Percentiles rank a stretch among this genome's conserved stretches.
phyloP scores from a whole-genome alignment of 2,797 vertebrate species.

The Chelidonichthys spinosus region DNA sequence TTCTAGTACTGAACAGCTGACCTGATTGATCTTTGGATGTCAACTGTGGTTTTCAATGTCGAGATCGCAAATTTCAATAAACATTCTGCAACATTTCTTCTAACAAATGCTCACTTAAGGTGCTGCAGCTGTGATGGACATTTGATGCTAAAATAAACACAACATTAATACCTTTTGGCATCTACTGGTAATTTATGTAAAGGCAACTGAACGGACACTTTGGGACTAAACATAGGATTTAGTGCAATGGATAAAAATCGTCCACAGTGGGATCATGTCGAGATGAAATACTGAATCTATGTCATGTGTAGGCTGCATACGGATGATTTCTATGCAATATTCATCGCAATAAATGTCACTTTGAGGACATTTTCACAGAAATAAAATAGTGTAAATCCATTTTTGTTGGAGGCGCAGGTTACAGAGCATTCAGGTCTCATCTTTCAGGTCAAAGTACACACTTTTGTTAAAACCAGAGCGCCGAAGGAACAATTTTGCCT shows the following conservation, averaged over 20 bases:
- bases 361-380: neutral
- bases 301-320: conserved; percentile 29
- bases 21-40: neutral
- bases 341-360: conserved; percentile 15
- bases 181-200: neutral
- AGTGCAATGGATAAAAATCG: neutral
- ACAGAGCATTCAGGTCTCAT: conserved; percentile 6
- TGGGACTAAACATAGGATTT: neutral
- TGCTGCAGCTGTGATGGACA: conserved; percentile 15
- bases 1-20: no score
- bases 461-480: neutral
- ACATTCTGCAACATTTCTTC: neutral
- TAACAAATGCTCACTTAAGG: neutral
- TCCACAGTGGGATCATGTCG: conserved; percentile 5
- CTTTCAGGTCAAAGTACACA: neutral
- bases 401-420: neutral
- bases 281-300: conserved; percentile 14
- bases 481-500: neutral
- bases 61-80: neutral
- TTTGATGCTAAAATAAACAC: conserved; percentile 42
- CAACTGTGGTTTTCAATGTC: neutral
- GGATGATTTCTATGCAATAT: conserved; percentile 32
- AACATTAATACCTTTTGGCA: conserved; percentile 33
- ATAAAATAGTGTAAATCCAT: neutral
- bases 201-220: conserved; percentile 26